Base-by-base conservation (phyloP, 2,113 vertebrate genomes). In the Gallinago undulata region DNA sequence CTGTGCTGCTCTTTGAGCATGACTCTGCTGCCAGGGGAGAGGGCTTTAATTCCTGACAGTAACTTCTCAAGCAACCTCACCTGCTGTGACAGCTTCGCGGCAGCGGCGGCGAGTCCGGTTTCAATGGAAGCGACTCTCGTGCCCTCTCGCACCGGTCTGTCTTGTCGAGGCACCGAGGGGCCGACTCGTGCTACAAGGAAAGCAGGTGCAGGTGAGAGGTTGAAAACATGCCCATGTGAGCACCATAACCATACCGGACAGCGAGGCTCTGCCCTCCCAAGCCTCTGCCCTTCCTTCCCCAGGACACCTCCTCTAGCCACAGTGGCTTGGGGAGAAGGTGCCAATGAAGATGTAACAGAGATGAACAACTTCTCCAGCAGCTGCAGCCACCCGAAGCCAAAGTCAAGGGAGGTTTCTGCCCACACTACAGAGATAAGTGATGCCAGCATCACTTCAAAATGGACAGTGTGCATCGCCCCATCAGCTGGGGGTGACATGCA, bases 61-160 rank as follows among this genome's bases (percentile, higher is more conserved):
- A 7, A 6, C 51, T 63, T 47, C 56, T 55, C 60, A 37, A 47
- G 87, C 57, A 66, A 74, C 57, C 96, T 96, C 91, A 99, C 99
- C 99, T 99, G 99, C 97, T 99, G 99, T 39, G 99, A 99, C 31
- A 99, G 96, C 93, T 99, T 99, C 13, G 99, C 99, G 1, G 99
- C 99, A 0, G 99, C 99, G 0, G 99, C 99, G 0, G 99, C 99
- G 28, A 99, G 97, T 47, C 99, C 99, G 0, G 99, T 99, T 95
- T 99, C 99, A 63, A 99, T 99, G 94, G 99, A 99, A n/a, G 99
- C 99, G 51, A 99, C 99, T 76, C 99, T 97, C 1, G 99, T 99
- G 43, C 99, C 99, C 66, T 99, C 99, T 41, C 99, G 98, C n/a
- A 99, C 99, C 0, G 99, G 99, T 84, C 99, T 98, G 97, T 99